Base-by-base conservation (phyloP, 2,113 vertebrate genomes). In the Electrona antarctica region DNA sequence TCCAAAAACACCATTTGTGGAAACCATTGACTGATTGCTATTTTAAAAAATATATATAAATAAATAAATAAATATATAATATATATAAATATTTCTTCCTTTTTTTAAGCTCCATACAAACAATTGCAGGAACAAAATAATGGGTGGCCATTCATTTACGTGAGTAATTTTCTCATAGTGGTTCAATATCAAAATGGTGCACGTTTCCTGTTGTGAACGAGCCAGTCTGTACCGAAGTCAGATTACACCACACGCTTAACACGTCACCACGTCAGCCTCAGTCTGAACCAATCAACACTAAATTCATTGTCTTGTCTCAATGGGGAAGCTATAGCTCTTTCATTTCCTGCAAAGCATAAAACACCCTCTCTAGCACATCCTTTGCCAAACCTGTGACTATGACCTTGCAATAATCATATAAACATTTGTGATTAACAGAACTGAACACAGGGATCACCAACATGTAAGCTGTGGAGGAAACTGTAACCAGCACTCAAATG, bases 321-420 rank as follows among this genome's bases (percentile, higher is more conserved):
- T n/a, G 64, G 64, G 58, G 69, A 76, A 85, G 70, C 33, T n/a
- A n/a, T 47, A 4, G 9, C 21, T 14, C 50, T 79, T 74, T 63
- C 60, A 54, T 65, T 63, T 77, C 62, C 63, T 56, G 33, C 7
- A 52, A 15, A 21, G 28, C 48, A 50, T 10, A 58, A 28, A 8
- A 28, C 59, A 41, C 33, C 3, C 33, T 41, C 14, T 47, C 21
- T 46, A 21, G 11, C 21, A 70, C 49, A 49, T 69, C 13, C 59
- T 13, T 62, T 69, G 10, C 50, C 8, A 50, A 60, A 74, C 12
- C 1, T 71, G n/a, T 60, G 13, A 82, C 60, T 28, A 5, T 71
- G 64, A 71, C 64, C 67, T 46, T 77, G 58, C 49, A 47, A 66
- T 7, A 54, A 48, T 6, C 12, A 13, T 41, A 52, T 29, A 47